Base-by-base conservation (phyloP, 2,113 vertebrate genomes). In the Hirundichthys speculiger region DNA sequence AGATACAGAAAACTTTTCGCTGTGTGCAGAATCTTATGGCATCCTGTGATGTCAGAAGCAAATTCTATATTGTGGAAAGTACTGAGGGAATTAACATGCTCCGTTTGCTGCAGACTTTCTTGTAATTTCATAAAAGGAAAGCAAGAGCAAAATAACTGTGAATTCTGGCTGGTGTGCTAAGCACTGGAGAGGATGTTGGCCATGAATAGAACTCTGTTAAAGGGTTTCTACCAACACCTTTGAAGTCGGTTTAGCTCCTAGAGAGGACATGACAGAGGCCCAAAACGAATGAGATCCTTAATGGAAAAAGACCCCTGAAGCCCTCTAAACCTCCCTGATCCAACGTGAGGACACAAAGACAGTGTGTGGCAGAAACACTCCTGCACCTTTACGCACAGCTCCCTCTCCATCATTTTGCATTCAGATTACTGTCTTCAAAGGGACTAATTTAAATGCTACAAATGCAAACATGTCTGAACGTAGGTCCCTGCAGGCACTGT, bases 271-370 rank as follows among this genome's bases (percentile, higher is more conserved):
- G 60, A 77, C 55, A 47, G 58, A 48, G 41, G 45, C 39, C 69
- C 65, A 79, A 86, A 83, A 70, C 34, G 73, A 85, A 83, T 84
- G 51, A 81, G 73, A 76, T 77, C 52, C 68, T 74, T 81, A 83
- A 85, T 84, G 60, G 72, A 86, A 86, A 86, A 84, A 78, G 64
- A 64, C 58, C 87, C 80, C 73, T 24, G 73, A 60, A 81, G 80
- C 69, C 47, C 21, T 64, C 40, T 72, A 54, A 70, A 51, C 49
- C 58, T 61, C 38, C 24, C 14, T 20, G 52, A 77, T 75, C 21
- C 3, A 18, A 75, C 30, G 42, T 5, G 34, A 82, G 64, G 63
- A 80, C 69, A 78, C 59, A 69, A 73, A 80, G 58, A 84, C 64
- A 3, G 62, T 73, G 64, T 38, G 63, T 12, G 53, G 69, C 57